A percentile compares a stretch with the other conserved stretches of the same genome.
phyloP scores from a whole-genome alignment of 2,113 vertebrate genomes.

The Nettapus auritus region DNA sequence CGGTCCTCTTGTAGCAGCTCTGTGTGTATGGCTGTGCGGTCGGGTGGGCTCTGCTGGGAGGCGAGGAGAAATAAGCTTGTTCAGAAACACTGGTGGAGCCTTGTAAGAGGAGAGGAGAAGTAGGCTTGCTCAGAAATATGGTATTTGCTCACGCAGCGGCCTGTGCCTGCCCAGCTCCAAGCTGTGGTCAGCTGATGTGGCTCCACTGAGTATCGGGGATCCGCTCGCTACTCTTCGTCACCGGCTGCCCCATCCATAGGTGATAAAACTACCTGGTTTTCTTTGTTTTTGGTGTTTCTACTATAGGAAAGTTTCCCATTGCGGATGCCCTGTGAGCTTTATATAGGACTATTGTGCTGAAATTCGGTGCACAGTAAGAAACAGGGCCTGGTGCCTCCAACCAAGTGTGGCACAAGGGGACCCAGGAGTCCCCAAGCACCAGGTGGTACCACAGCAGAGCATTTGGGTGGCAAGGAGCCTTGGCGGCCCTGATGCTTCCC shows the following conservation, averaged over 20 bases:
- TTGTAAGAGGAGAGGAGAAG: not conserved
- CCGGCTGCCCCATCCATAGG: not conserved
- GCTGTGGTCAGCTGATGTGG: not conserved
- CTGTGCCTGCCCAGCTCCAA: not conserved
- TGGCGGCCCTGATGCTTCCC: fast-evolving
- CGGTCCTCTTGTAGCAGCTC: not conserved
- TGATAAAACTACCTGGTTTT: fast-evolving
- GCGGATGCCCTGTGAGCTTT: not conserved
- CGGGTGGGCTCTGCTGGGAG: not conserved
- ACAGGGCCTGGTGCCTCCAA: not conserved
- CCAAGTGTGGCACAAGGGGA: not conserved
- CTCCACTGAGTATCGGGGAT: fast-evolving
- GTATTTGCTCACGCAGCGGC: not conserved
- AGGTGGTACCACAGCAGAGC: fast-evolving
- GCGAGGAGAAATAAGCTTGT: not conserved
- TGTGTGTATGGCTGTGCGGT: fast-evolving
- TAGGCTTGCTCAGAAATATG: not conserved
- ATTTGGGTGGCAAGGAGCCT: fast-evolving
- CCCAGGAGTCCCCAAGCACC: fast-evolving
- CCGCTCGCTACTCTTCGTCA: not conserved
- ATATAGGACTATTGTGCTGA: not conserved
- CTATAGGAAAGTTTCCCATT: not conserved
- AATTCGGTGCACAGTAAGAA: fast-evolving
- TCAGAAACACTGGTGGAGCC: not conserved
- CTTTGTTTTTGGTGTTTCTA: not conserved